phyloP scores from a whole-genome alignment of 2,113 vertebrate species.

The Callaeas wilsoni region DNA sequence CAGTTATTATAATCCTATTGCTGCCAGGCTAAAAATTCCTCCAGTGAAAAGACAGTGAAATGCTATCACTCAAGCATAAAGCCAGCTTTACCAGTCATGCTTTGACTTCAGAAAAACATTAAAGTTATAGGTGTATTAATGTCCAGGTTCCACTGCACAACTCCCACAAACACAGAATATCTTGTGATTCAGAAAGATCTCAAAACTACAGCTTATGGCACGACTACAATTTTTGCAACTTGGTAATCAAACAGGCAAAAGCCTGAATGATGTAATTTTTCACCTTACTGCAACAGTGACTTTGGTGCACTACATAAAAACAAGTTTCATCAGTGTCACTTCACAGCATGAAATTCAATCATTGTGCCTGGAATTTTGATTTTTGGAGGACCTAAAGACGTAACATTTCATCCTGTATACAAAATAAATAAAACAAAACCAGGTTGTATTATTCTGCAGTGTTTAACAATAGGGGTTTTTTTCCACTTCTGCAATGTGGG shows the following conservation, averaged over 20 bases:
- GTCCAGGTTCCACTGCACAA: neutral
- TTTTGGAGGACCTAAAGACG: neutral
- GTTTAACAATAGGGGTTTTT: neutral
- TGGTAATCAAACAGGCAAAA: neutral
- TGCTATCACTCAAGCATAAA: slow-evolving; percentile 18
- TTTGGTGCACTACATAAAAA: neutral
- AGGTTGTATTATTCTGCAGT: neutral
- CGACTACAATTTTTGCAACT: neutral
- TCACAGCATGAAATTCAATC: neutral
- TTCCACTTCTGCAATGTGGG: slow-evolving; percentile 20
- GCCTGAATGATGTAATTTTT: neutral
- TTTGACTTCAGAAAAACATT: neutral
- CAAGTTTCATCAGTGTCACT: neutral
- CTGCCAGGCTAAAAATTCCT: slow-evolving; percentile 43
- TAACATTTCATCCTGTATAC: neutral
- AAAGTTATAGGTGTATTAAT: neutral
- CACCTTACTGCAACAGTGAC: neutral
- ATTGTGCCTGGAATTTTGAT: neutral
- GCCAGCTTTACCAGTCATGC: neutral
- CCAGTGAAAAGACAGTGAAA: slow-evolving; percentile 31
- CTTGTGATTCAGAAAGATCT: neutral
- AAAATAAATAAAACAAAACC: neutral
- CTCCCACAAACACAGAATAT: neutral
- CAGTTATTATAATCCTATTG: neutral
- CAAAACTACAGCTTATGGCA: neutral